Conservation (phyloP, 2,797 vertebrate genomes). For the Oryzias dopingdopingensis region DNA sequence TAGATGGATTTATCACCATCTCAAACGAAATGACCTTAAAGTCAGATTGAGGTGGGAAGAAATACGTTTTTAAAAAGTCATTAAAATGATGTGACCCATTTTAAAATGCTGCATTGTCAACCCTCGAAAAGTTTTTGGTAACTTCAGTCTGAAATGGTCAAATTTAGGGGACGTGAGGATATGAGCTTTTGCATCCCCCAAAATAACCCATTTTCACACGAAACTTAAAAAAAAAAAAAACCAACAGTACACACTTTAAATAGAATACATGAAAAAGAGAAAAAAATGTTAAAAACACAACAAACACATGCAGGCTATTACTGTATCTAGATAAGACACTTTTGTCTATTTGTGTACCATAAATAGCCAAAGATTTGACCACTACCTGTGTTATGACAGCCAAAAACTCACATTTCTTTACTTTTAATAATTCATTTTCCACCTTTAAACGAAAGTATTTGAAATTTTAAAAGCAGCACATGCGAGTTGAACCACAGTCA, state of each 20-base stretch:
- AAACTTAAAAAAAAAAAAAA: constrained; percentile 38
- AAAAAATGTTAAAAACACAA: constrained; percentile 38
- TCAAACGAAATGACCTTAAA: constrained; percentile 1
- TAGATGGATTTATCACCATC: constrained; percentile 9
- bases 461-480: background rate
- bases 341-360: constrained; percentile 66
- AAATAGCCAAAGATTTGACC: constrained; percentile 39
- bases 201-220: constrained; percentile 31
- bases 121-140: constrained; percentile 9
- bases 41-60: constrained; percentile 5
- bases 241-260: constrained; percentile 75
- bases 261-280: constrained; percentile 63
- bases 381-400: constrained; percentile 32
- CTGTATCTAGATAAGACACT: constrained; percentile 53
- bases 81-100: constrained; percentile 34
- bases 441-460: background rate
- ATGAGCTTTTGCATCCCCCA: constrained; percentile 40
- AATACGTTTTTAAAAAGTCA: constrained; percentile 11
- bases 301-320: constrained; percentile 34
- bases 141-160: constrained; percentile 26
- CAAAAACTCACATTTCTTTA: constrained; percentile 8
- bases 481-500: constrained; percentile 32
- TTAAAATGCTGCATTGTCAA: constrained; percentile 34
- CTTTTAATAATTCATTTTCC: background rate
- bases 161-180: constrained; percentile 17